These are phyloP conservation scores for Epinephelus moara DNA, from an alignment of 2,113 vertebrate species.

Conservation along the genomic window DNA sequence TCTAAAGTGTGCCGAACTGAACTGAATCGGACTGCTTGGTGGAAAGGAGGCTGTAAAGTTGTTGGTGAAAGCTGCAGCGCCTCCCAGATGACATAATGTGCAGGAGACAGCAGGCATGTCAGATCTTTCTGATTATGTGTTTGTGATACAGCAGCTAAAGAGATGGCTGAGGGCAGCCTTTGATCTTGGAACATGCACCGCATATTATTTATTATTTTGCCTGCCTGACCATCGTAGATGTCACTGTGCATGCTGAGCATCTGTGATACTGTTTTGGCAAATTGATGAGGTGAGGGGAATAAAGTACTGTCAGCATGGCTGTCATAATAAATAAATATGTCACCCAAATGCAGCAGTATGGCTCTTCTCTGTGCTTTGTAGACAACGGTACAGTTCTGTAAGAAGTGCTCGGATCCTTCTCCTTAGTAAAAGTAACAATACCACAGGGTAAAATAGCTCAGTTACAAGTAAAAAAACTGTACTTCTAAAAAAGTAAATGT, in stretches of 20 bases:
- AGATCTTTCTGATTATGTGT: background rate
- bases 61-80: background rate
- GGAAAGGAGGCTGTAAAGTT: background rate
- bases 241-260: background rate
- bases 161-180: slow-evolving; percentile 5
- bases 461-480: background rate
- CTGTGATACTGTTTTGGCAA: background rate
- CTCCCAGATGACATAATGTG: background rate
- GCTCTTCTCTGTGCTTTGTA: too few relatives aligned
- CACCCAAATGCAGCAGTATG: background rate
- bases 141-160: background rate
- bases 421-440: too few relatives aligned
- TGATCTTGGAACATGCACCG: background rate
- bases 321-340: background rate
- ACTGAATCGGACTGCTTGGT: too few relatives aligned
- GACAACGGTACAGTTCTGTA: background rate
- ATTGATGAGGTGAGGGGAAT: background rate
- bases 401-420: background rate
- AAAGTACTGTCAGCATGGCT: too few relatives aligned
- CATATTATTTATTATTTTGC: background rate
- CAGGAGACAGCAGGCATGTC: background rate
- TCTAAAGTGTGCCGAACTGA: too few relatives aligned
- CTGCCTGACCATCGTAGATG: background rate
- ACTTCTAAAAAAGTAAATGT: too few relatives aligned
- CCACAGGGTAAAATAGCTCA: background rate